Evolutionary conservation across 2,797 vertebrate species (phyloP), one percentile per base, ranked within the genome.

Genomic region (Lophius americanus): DNA sequence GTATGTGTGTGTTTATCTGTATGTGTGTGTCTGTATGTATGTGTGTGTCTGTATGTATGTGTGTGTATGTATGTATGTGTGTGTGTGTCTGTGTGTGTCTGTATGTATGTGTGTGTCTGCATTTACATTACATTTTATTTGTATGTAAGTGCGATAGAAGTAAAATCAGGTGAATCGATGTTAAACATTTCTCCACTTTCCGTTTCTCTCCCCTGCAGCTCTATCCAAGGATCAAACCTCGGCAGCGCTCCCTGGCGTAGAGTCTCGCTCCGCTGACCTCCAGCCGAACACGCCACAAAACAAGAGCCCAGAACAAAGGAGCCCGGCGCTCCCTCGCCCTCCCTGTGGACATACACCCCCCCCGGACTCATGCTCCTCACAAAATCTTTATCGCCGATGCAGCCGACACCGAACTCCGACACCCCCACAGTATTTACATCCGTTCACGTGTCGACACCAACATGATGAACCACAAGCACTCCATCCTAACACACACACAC

Each of bases 191-290:
- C 5, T 43, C 10, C 37, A 62, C 35, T 53, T 35, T 48, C 4
- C 47, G n/a, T 57, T 39, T 60, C 5, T 36, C 78, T 69, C 58
- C 14, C 81, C 72, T 84, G 23, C 89, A 99, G 98, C 89, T 99
- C 55, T 99, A 96, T 75, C 98, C 97, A 32, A 95, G 98, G 90
- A 99, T 99, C 91, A 99, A 99, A 85, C 98, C 96, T 73, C 94
- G 98, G 46, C 98, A 99, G 90, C 94, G 98, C 81, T 97, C 97
- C 49, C 92, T 99, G 53, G 98, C 98, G 52, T 99, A 94, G 94
- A 58, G 63, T 68, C 55, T 68, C 73, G 3, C 64, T 64, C 51
- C 51, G 0, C 51, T 64, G 71, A 73, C 62, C 67, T 61, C 70
- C 66, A 75, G 76, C 84, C 83, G 88, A 79, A 90, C 72, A 73